phyloP scores from a whole-genome alignment of 2,797 vertebrate genomes.

The Sebastes variabilis region DNA sequence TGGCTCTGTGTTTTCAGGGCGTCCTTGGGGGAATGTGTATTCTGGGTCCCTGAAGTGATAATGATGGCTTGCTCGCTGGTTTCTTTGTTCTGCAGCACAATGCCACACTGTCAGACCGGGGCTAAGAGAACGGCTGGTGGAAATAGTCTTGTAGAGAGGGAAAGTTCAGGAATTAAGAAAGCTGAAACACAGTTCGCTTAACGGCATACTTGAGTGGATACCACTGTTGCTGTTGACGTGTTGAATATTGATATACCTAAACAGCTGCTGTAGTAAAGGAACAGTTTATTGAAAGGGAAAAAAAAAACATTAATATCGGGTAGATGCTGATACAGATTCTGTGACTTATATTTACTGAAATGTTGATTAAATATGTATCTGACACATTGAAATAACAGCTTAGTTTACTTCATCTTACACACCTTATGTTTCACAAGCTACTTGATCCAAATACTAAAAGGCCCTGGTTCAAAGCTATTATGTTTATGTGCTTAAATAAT shows the following conservation, averaged over 20 bases:
- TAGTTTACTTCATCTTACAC: background rate
- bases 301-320: background rate
- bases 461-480: background rate
- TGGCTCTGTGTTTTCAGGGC: slow-evolving; percentile 62
- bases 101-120: slow-evolving; percentile 41
- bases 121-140: slow-evolving; percentile 26
- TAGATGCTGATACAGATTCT: background rate
- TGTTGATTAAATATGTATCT: background rate
- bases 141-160: slow-evolving; percentile 18
- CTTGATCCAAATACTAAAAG: background rate
- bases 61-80: slow-evolving; percentile 59
- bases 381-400: background rate
- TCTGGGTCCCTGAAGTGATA: slow-evolving; percentile 65
- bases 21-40: slow-evolving; percentile 56
- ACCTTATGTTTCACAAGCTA: background rate
- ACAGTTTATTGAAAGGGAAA: background rate
- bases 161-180: slow-evolving; percentile 23
- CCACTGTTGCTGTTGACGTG: background rate
- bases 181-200: background rate
- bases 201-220: background rate
- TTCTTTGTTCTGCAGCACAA: slow-evolving; percentile 64
- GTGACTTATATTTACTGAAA: background rate
- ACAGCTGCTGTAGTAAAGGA: background rate
- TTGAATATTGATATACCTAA: background rate
- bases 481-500: background rate